Conservation (phyloP, 2,888 invertebrate genomes). For the Gortyna flavago region DNA sequence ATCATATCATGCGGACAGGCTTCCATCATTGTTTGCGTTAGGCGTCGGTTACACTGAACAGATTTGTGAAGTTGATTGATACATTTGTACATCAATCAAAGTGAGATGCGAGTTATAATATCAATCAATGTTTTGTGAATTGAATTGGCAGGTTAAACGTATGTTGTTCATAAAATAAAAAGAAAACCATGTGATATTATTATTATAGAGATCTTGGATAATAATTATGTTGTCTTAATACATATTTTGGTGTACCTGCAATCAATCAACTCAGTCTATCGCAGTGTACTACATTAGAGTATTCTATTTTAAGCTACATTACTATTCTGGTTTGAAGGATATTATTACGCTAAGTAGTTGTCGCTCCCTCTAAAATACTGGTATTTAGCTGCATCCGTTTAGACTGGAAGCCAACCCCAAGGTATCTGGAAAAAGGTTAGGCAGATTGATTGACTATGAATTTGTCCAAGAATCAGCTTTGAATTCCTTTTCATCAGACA, state of each 20-base stretch:
- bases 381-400: not conserved
- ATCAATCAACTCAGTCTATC: not conserved
- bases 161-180: not conserved
- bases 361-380: not conserved
- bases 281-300: not conserved
- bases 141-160: not conserved
- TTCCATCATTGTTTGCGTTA: constrained; percentile 54
- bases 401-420: not conserved
- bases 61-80: constrained; percentile 55
- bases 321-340: not conserved
- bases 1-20: constrained; percentile 56
- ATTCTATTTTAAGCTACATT: not conserved
- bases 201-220: not conserved
- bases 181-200: not conserved
- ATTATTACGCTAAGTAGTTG: not conserved
- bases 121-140: constrained; percentile 23
- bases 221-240: not conserved
- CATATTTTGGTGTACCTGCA: not conserved
- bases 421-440: not conserved
- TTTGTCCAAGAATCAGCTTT: not conserved
- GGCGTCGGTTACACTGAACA: constrained; percentile 29
- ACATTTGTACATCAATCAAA: constrained; percentile 39
- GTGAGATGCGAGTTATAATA: constrained; percentile 14
- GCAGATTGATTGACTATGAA: not conserved
- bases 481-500: not conserved